Percentiles rank a stretch among this genome's conserved stretches.
These are phyloP conservation scores for Exephanes ischioxanthus DNA, from an alignment of 2,888 invertebrate genomes.

Conservation along the genomic window DNA sequence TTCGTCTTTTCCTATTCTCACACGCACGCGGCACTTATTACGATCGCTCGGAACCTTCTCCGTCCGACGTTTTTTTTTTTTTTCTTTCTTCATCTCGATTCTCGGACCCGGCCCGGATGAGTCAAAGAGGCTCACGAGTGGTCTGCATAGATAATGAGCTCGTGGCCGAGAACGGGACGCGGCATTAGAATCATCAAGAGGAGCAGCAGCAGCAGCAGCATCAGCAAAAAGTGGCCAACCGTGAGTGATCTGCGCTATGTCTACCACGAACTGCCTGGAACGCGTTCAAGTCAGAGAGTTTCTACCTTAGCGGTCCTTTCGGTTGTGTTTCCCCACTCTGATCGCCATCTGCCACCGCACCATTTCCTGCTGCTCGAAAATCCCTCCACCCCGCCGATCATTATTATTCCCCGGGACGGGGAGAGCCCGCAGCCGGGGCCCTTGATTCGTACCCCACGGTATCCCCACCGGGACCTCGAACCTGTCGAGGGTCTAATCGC, in stretches of 20 bases:
- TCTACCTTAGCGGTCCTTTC: conserved; percentile 59
- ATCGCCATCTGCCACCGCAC: conserved; percentile 72
- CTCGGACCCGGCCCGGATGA: conserved; percentile 41
- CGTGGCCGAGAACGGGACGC: conserved; percentile 27
- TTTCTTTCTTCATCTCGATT: conserved; percentile 40
- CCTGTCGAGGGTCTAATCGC: background rate
- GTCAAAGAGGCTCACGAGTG: conserved; percentile 44
- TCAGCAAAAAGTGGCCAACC: conserved; percentile 56
- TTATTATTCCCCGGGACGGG: conserved; percentile 74
- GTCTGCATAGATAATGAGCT: conserved; percentile 76
- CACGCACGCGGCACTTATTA: conserved; percentile 35
- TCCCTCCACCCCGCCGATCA: conserved; percentile 71
- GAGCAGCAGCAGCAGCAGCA: background rate
- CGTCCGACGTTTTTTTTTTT: conserved; percentile 3
- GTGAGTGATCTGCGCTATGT: conserved; percentile 46
- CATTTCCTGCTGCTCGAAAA: conserved; percentile 58
- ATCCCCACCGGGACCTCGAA: conserved; percentile 5
- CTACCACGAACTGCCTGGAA: conserved; percentile 51
- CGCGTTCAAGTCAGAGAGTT: conserved; percentile 43
- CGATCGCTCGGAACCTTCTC: conserved; percentile 25
- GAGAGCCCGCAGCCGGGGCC: conserved; percentile 28
- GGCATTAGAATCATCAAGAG: conserved; percentile 48
- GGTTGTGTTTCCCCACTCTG: conserved; percentile 66
- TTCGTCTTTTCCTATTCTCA: conserved; percentile 35
- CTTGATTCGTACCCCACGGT: conserved; percentile 45